A percentile compares a stretch with the other conserved stretches of the same genome.
Conservation (phyloP, 2,797 vertebrate genomes). For the Australoheros facetus region DNA sequence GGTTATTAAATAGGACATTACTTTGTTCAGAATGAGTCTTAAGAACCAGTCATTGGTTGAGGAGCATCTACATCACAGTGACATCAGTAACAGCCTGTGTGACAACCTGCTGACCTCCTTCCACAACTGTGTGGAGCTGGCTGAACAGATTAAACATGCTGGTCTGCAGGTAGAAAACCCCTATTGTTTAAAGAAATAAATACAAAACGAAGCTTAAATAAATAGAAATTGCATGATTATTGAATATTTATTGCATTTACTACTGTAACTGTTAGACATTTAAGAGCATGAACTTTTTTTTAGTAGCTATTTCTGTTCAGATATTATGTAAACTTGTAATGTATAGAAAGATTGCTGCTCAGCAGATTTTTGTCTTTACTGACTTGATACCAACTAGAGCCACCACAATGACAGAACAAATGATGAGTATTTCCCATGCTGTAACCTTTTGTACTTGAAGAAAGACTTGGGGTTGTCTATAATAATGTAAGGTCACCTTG, state of each 20-base stretch:
- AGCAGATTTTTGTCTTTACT: not conserved
- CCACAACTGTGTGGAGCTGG: slow-evolving; percentile 86
- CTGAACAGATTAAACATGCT: slow-evolving; percentile 83
- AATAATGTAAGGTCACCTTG: not conserved
- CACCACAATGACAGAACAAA: not conserved
- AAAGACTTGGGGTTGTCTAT: not conserved
- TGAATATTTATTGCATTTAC: no score
- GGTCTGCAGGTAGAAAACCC: slow-evolving; percentile 79
- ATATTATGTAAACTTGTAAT: not conserved
- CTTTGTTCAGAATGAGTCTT: slow-evolving; percentile 86
- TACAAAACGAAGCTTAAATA: no score
- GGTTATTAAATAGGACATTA: not conserved
- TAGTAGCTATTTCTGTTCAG: not conserved
- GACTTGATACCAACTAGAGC: not conserved
- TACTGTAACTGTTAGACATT: no score
- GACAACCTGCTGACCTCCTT: slow-evolving; percentile 87
- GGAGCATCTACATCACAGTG: slow-evolving; percentile 86
- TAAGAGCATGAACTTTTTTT: no score
- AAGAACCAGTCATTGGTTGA: slow-evolving; percentile 89
- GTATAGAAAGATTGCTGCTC: not conserved
- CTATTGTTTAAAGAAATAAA: not conserved
- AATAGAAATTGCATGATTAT: no score
- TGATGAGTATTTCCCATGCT: slow-evolving; percentile 6
- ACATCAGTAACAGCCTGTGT: slow-evolving; percentile 85
- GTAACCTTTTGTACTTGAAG: not conserved